phyloP scores from a whole-genome alignment of 92 coral and sea anemone species.

The Umimayanthus kanabou region DNA sequence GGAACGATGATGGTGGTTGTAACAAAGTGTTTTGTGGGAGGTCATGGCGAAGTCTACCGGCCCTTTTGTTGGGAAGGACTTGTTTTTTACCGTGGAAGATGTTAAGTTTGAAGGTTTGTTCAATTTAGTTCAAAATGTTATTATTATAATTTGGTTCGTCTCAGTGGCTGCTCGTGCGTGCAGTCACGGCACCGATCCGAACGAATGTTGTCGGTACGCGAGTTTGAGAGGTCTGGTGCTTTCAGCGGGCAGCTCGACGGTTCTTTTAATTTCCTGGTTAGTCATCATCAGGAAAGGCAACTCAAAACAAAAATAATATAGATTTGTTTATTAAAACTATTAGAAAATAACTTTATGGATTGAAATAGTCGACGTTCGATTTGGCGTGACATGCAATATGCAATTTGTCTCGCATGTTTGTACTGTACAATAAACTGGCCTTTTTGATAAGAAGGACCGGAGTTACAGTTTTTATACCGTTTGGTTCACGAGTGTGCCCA shows the following conservation, averaged over 20 bases:
- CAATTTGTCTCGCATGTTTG: background rate
- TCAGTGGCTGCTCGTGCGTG: background rate
- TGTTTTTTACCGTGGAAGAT: constrained; percentile 73
- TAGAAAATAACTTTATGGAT: background rate
- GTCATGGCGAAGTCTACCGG: constrained; percentile 48
- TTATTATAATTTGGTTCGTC: background rate
- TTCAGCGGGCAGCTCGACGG: background rate
- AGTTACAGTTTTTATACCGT: no score
- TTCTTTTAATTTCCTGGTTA: background rate
- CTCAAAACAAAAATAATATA: background rate
- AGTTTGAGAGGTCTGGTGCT: background rate
- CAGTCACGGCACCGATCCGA: background rate
- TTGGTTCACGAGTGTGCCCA: no score
- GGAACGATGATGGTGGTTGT: constrained; percentile 18
- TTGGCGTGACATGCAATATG: background rate
- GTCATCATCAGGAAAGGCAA: background rate
- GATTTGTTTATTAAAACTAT: background rate
- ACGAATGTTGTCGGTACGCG: background rate
- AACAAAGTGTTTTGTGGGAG: constrained; percentile 28
- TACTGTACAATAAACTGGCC: background rate
- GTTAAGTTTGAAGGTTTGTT: constrained; percentile 76
- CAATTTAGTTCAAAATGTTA: background rate
- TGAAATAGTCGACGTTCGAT: background rate
- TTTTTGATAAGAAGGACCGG: background rate
- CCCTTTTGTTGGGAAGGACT: constrained; percentile 44